Percentiles rank a stretch among this genome's conserved stretches.
These are phyloP conservation scores for Xylocopa sonorina DNA, from an alignment of 1,140 invertebrate species.

Conservation along the genomic window DNA sequence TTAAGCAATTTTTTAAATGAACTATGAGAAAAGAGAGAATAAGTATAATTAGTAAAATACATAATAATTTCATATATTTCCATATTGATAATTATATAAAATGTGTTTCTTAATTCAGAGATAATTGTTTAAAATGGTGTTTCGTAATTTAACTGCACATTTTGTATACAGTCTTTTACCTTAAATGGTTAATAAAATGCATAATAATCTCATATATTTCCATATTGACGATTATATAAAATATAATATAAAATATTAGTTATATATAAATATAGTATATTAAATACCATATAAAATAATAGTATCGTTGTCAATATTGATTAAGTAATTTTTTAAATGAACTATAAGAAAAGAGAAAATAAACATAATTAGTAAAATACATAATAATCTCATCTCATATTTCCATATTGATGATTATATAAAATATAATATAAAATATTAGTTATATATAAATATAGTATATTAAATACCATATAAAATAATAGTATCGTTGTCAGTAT, in stretches of 20 bases:
- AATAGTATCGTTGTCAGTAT: background rate
- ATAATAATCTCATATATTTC: no score
- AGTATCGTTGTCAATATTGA: background rate
- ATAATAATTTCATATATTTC: no score
- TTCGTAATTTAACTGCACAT: conserved; percentile 27
- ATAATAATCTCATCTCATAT: no score
- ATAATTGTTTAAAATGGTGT: conserved; percentile 62
- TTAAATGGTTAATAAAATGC: conserved; percentile 3
- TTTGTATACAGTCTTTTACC: conserved; percentile 68
- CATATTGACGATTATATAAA: no score
- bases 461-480: no score
- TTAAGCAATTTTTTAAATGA: no score
- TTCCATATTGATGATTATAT: no score
- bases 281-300: no score
- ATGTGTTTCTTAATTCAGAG: conserved; percentile 64
- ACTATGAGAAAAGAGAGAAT: no score
- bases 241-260: background rate
- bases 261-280: background rate
- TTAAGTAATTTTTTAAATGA: background rate
- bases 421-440: no score
- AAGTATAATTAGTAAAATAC: background rate
- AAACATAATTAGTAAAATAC: background rate
- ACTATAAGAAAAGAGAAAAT: background rate
- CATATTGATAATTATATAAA: no score
- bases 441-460: background rate